phyloP scores from a whole-genome alignment of 2,888 invertebrate species.

The Leucophenga montana region DNA sequence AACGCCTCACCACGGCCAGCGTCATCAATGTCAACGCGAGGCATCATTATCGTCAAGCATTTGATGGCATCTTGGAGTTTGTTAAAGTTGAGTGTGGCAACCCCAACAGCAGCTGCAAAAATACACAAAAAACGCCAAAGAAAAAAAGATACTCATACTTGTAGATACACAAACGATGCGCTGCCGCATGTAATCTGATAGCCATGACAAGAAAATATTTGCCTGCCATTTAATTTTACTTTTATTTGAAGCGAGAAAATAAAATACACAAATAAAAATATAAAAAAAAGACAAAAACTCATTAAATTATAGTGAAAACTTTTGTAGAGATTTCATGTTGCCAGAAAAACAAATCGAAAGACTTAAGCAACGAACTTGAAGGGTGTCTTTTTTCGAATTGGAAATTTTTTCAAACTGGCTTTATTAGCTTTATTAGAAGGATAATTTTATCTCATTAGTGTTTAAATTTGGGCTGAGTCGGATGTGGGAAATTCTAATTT shows the following conservation, averaged over 20 bases:
- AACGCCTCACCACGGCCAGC: not conserved
- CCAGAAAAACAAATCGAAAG: slow-evolving; percentile 47
- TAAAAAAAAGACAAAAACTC: slow-evolving; percentile 3
- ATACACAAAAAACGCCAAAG: not conserved
- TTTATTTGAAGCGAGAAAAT: slow-evolving; percentile 50
- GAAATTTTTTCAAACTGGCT: no score
- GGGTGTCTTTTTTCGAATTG: no score
- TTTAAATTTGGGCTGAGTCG: no score
- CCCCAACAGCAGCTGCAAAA: not conserved
- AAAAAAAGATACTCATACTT: not conserved
- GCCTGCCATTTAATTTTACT: slow-evolving; percentile 66
- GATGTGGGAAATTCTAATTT: no score
- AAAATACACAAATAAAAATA: not conserved
- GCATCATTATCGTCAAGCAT: slow-evolving; percentile 14
- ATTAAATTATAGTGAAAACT: not conserved
- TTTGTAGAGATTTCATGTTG: no score
- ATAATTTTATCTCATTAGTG: no score
- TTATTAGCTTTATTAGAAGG: no score
- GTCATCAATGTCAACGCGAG: slow-evolving; percentile 13
- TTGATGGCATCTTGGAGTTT: not conserved
- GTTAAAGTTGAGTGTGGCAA: no score
- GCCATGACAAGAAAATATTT: slow-evolving; percentile 66
- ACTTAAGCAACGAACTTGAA: slow-evolving; percentile 60
- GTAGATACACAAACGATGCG: not conserved
- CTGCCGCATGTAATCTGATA: slow-evolving; percentile 62